phyloP scores from a whole-genome alignment of 2,888 invertebrate genomes.

The Liodrosophila aerea region DNA sequence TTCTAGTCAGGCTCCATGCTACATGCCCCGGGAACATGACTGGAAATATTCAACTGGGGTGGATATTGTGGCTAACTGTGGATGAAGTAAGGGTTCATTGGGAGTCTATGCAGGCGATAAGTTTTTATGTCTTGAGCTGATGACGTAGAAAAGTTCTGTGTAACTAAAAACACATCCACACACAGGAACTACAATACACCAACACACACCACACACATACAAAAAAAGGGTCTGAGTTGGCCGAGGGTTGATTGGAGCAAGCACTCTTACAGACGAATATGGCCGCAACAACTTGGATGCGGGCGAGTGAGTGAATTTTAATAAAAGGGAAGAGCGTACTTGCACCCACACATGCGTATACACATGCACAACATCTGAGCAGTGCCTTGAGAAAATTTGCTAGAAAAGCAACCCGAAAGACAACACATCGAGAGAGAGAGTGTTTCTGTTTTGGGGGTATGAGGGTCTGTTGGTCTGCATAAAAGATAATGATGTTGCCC shows the following conservation, averaged over 20 bases:
- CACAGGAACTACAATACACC: constrained; percentile 6
- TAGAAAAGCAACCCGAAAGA: constrained; percentile 32
- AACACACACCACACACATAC: constrained; percentile 22
- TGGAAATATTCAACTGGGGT: constrained; percentile 46
- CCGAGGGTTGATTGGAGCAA: constrained; percentile 29
- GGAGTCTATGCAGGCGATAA: constrained; percentile 62
- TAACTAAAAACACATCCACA: constrained; percentile 38
- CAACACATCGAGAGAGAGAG: constrained; percentile 36
- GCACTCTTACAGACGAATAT: constrained; percentile 42
- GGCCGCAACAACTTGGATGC: constrained; percentile 71
- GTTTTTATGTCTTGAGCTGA: constrained; percentile 78
- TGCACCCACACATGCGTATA: constrained; percentile 15
- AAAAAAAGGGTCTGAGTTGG: constrained; percentile 48
- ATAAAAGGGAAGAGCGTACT: constrained; percentile 55
- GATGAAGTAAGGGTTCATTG: constrained; percentile 9
- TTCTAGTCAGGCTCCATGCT: constrained; percentile 1
- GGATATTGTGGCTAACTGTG: constrained; percentile 45
- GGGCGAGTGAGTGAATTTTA: constrained; percentile 55
- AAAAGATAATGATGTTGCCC: constrained; percentile 82
- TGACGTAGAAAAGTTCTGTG: constrained; percentile 74
- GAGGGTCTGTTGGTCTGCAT: constrained; percentile 59
- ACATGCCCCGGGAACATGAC: constrained; percentile 30
- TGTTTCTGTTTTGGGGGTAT: neutral
- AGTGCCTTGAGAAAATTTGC: constrained; percentile 48
- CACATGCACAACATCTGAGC: constrained; percentile 1